Percentiles rank a stretch among this genome's conserved stretches.
phyloP scores from a whole-genome alignment of 2,888 invertebrate species.

The Metalampra italica region DNA sequence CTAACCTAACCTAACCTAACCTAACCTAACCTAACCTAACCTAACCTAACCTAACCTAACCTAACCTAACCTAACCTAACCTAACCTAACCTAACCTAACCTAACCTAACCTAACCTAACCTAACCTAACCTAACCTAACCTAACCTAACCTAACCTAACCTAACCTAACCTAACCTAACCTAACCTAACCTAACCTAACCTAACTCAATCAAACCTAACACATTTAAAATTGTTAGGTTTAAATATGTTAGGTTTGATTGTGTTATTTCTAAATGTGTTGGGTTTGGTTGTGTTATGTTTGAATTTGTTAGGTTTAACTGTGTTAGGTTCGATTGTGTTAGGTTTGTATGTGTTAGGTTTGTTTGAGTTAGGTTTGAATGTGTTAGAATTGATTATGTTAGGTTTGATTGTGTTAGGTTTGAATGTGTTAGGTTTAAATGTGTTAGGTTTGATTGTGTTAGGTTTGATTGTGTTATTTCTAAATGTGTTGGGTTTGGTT shows the following conservation, averaged over 20 bases:
- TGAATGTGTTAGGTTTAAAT: no score
- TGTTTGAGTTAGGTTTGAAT: no score
- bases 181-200: conserved; percentile 6
- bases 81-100: not conserved
- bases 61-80: conserved; percentile 1
- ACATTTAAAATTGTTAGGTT: not conserved
- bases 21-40: not conserved
- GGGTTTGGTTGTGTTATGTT: not conserved
- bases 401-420: no score
- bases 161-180: conserved; percentile 14
- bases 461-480: not conserved
- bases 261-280: not conserved
- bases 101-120: not conserved
- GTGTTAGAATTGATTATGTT: not conserved
- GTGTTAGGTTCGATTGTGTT: no score
- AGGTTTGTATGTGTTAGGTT: no score
- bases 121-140: conserved; percentile 10
- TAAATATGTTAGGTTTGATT: not conserved
- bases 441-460: no score
- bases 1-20: not conserved
- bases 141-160: conserved; percentile 15
- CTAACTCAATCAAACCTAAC: not conserved
- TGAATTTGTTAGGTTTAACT: no score
- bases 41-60: conserved; percentile 4
- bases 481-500: not conserved